These are phyloP conservation scores for Nephrotoma appendiculata DNA, from an alignment of 2,888 invertebrate species.

Conservation along the genomic window DNA sequence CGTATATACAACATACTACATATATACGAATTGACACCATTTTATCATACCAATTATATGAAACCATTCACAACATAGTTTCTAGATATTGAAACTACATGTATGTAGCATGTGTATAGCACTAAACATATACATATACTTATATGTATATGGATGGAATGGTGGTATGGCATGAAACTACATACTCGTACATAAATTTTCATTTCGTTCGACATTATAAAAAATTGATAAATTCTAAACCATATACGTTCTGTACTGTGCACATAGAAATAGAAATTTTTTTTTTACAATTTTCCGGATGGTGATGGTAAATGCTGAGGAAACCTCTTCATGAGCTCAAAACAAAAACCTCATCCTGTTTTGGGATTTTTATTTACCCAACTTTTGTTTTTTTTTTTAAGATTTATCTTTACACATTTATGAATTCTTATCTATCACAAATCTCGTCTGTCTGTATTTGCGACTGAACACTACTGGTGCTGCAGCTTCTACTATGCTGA, in stretches of 20 bases:
- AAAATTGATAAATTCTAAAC: neutral
- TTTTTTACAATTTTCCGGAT: neutral
- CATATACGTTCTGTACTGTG: neutral
- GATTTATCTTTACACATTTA: neutral
- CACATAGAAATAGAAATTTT: neutral
- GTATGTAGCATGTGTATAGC: neutral
- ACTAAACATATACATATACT: neutral
- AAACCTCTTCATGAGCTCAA: neutral
- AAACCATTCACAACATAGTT: neutral
- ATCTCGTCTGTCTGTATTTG: neutral
- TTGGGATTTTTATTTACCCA: neutral
- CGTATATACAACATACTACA: neutral
- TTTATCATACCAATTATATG: neutral
- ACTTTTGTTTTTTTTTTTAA: neutral
- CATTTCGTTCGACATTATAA: neutral
- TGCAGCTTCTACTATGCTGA: neutral
- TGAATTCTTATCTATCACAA: neutral
- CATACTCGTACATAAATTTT: neutral
- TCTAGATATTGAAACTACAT: neutral
- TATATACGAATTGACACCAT: neutral
- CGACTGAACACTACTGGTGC: neutral
- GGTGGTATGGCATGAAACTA: neutral
- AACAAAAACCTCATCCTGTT: neutral
- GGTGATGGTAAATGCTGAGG: neutral
- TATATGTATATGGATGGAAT: neutral